Evolutionary conservation across 2,888 invertebrate species (phyloP).

Genomic region (Chrysodeixis includens): DNA sequence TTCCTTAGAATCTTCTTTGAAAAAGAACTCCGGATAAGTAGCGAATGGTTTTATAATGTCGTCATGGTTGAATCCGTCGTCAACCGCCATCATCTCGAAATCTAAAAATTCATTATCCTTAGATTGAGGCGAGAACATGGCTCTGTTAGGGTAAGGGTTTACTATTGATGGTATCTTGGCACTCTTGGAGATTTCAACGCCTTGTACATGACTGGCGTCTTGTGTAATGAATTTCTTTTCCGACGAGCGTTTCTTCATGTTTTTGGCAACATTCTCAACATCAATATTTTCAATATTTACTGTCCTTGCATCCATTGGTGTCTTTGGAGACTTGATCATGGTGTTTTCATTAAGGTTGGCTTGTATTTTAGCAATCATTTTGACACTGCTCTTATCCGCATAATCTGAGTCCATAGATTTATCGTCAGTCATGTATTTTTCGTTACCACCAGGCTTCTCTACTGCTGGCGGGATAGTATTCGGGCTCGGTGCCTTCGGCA

Average conservation of each 20-base stretch:
- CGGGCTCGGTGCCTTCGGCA: conserved; percentile 81
- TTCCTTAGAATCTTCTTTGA: conserved; percentile 94
- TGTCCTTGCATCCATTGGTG: conserved; percentile 86
- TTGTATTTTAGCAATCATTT: conserved; percentile 86
- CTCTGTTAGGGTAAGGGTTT: conserved; percentile 87
- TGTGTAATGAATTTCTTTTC: conserved; percentile 82
- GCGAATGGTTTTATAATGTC: conserved; percentile 91
- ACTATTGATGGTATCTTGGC: conserved; percentile 84
- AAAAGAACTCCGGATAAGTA: conserved; percentile 91
- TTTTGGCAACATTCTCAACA: conserved; percentile 72
- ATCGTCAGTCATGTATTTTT: conserved; percentile 86
- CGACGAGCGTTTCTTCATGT: conserved; percentile 74
- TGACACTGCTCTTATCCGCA: conserved; percentile 82
- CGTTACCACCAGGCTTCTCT: conserved; percentile 81
- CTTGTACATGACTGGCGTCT: conserved; percentile 83
- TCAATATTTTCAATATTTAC: conserved; percentile 76
- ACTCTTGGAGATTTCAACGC: conserved; percentile 84
- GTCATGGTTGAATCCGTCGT: conserved; percentile 91
- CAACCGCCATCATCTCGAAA: conserved; percentile 90
- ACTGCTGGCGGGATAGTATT: conserved; percentile 79
- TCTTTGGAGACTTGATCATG: conserved; percentile 87
- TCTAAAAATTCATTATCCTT: conserved; percentile 91
- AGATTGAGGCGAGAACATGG: conserved; percentile 93
- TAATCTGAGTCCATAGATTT: conserved; percentile 82
- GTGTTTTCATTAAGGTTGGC: conserved; percentile 86